These are phyloP conservation scores for Hemicrepidius hirtus DNA, from an alignment of 2,888 invertebrate genomes.

Conservation along the genomic window DNA sequence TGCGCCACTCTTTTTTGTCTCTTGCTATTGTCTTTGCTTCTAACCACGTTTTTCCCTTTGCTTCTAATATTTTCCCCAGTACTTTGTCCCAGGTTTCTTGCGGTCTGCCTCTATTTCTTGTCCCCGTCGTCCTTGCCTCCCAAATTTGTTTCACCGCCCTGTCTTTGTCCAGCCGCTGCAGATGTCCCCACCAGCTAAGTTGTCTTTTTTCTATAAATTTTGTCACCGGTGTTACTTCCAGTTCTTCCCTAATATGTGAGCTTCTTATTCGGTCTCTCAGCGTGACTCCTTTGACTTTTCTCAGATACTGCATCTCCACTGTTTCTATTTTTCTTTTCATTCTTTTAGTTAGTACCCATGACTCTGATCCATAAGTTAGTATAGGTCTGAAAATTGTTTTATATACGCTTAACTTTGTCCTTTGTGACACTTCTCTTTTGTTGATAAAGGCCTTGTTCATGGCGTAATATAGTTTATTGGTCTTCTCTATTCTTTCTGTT, in stretches of 20 bases:
- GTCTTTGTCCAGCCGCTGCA: conserved; percentile 37
- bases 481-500: conserved; percentile 34
- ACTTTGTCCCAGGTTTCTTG: conserved; percentile 25
- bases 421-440: conserved; percentile 38
- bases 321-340: conserved; percentile 52
- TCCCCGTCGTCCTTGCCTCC: conserved; percentile 38
- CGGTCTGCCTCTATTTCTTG: conserved; percentile 36
- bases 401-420: conserved; percentile 44
- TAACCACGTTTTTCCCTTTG: conserved; percentile 18
- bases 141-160: conserved; percentile 45
- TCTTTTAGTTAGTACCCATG: conserved; percentile 42
- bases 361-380: conserved; percentile 47
- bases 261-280: conserved; percentile 43
- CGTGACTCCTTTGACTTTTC: conserved; percentile 41
- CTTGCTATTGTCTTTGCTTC: conserved; percentile 35
- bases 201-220: conserved; percentile 48
- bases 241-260: conserved; percentile 39
- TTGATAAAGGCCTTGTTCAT: conserved; percentile 41
- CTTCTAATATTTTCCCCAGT: conserved; percentile 1
- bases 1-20: conserved; percentile 17
- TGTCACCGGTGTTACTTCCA: conserved; percentile 39
- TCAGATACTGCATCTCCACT: conserved; percentile 49
- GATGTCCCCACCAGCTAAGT: conserved; percentile 51
- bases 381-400: conserved; percentile 48
- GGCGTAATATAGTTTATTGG: conserved; percentile 33